These are phyloP conservation scores for Potamarius usumacintae DNA, from an alignment of 2,113 vertebrate genomes.

Conservation along the genomic window DNA sequence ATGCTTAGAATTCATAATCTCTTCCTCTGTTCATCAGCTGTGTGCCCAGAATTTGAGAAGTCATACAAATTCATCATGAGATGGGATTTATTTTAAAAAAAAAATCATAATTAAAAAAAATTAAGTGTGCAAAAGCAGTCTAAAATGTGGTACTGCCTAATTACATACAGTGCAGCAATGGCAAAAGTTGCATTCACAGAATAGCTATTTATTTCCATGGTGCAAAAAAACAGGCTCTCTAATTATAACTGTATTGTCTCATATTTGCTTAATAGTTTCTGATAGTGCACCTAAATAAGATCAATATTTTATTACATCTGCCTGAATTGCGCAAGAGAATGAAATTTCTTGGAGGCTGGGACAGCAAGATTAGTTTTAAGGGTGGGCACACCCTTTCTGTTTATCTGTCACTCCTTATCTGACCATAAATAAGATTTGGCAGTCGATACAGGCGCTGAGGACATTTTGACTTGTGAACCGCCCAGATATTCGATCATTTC, in stretches of 20 bases:
- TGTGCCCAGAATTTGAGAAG: not conserved
- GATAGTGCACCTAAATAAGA: not conserved
- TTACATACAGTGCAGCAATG: not conserved
- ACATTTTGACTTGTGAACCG: not conserved
- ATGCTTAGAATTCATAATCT: not conserved
- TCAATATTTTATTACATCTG: not conserved
- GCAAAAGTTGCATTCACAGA: not conserved
- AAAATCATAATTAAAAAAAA: not conserved
- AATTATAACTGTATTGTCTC: not conserved
- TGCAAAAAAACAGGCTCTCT: not conserved
- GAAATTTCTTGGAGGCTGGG: not conserved
- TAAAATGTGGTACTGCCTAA: not conserved
- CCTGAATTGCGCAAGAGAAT: not conserved
- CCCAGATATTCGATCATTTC: not conserved
- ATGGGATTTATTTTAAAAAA: too few species aligned
- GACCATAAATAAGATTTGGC: not conserved
- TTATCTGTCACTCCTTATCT: conserved; percentile 13
- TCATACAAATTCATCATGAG: not conserved
- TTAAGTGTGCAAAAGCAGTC: not conserved
- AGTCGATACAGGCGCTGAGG: not conserved
- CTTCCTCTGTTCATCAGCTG: not conserved
- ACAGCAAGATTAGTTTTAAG: not conserved
- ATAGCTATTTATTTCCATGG: not conserved
- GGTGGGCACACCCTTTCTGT: not conserved
- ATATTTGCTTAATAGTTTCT: not conserved